Conservation (phyloP, 2,888 invertebrate species). For the Mesochorus sp. region DNA sequence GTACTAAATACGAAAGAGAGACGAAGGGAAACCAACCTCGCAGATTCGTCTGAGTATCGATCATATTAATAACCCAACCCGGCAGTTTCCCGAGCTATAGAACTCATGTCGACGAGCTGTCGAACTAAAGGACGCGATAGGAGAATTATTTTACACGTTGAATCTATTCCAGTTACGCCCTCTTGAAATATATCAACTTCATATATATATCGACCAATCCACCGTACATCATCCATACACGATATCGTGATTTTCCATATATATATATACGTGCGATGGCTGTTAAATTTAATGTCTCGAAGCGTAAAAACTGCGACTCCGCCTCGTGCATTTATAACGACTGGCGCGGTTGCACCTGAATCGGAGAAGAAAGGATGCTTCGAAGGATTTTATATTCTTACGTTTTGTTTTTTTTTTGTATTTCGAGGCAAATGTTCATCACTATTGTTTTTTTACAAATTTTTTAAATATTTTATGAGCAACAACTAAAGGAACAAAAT, state of each 20-base stretch:
- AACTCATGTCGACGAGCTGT: no score
- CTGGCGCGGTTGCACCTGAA: conserved; percentile 18
- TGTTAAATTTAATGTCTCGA: conserved; percentile 73
- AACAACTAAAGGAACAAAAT: no score
- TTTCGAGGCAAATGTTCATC: not conserved
- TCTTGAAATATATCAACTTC: not conserved
- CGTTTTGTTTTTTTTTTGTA: conserved; percentile 9
- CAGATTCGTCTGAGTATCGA: conserved; percentile 64
- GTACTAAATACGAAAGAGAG: conserved; percentile 2
- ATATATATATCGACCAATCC: not conserved
- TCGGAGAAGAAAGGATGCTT: conserved; percentile 38
- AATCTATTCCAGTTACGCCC: not conserved
- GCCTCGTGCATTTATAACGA: conserved; percentile 10
- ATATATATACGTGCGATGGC: conserved; percentile 33
- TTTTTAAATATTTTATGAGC: no score
- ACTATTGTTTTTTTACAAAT: no score
- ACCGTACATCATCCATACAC: conserved; percentile 20
- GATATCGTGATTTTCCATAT: not conserved
- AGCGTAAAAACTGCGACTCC: conserved; percentile 68
- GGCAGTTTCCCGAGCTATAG: not conserved
- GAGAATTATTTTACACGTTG: not conserved
- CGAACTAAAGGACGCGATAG: not conserved
- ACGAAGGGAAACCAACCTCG: conserved; percentile 5
- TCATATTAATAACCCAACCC: conserved; percentile 67
- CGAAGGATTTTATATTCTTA: conserved; percentile 19